Base-by-base conservation (phyloP, 2,797 vertebrate genomes). In the Enteromius radiatus region DNA sequence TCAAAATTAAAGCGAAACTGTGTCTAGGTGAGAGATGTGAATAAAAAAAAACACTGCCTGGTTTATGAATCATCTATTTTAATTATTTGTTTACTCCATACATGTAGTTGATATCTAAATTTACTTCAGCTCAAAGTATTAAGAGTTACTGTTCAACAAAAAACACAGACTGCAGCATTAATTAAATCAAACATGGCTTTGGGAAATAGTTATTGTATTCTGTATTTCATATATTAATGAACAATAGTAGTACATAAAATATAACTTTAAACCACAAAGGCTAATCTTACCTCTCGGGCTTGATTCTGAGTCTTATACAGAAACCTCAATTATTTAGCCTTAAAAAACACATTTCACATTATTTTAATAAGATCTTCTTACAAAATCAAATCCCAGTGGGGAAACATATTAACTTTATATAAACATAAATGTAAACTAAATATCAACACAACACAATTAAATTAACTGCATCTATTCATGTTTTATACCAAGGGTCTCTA, bases 41-140 rank as follows among this genome's bases (percentile, higher is more conserved):
- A 10, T 0, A 10, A 43, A 33, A 68, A 76, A 43, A 10, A 28
- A 47, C 36, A 26, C 74, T 76, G 36, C 45, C 36, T 68, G 12
- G 38, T 21, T 52, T 84, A 69, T 69, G 21, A 63, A 41, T 68
- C 21, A 49, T 8, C 17, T 14, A 36, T 76, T 73, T 52, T 33
- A 78, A 77, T 81, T 36, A 52, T 49, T 26, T 85, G 54, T 73
- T 81, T 54, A 56, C 19, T 59, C 31, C 59, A 9, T 38, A 59
- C 5, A 84, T 68, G 47, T 56, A 54, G 10, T 52, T 7, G 31
- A 21, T 33, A 54, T 64, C 14, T 75, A 77, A 54, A 26, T 71
- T 10, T 17, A 64, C 19, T 47, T 26, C 28, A 28, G 17, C 19
- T 49, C 41, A 71, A 38, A 49, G 15, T n/a, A 65, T 31, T 65